A percentile compares a stretch with the other conserved stretches of the same genome.
Conservation (phyloP, 2,888 invertebrate genomes). For the Galeopsomyia nigrocyanea region DNA sequence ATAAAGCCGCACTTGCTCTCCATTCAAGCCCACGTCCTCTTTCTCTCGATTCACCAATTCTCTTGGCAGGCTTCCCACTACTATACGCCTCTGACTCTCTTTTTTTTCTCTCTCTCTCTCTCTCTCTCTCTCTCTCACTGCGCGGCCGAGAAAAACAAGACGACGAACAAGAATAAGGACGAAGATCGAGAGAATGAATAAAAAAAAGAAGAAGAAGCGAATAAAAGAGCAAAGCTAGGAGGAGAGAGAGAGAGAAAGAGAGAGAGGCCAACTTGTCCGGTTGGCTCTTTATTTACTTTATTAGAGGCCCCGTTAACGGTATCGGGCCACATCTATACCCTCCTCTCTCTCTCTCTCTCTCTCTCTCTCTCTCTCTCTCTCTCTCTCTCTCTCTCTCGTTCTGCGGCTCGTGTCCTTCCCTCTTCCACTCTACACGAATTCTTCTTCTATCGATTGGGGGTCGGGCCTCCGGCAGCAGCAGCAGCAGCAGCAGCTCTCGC, state of each 20-base stretch:
- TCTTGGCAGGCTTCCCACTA: conserved; percentile 26
- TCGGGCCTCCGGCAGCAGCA: conserved; percentile 9
- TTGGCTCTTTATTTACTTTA: conserved; percentile 67
- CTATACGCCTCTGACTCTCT: conserved; percentile 7
- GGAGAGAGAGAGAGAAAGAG: conserved; percentile 53
- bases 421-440: conserved; percentile 49
- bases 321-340: conserved; percentile 57
- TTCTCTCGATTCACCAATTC: conserved; percentile 41
- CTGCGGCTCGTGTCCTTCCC: conserved; percentile 31
- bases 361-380: conserved; percentile 24
- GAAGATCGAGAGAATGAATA: not conserved
- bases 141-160: not conserved
- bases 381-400: conserved; percentile 13
- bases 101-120: too few species aligned
- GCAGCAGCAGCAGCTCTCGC: not conserved
- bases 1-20: conserved; percentile 21
- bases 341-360: conserved; percentile 31
- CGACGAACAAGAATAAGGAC: conserved; percentile 8
- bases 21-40: conserved; percentile 16
- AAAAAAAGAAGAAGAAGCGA: conserved; percentile 3
- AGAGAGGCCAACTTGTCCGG: conserved; percentile 56
- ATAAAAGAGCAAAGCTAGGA: not conserved
- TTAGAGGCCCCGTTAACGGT: conserved; percentile 65
- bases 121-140: too few species aligned
- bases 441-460: conserved; percentile 56